Percentiles rank a stretch among this genome's conserved stretches.
Conservation (phyloP, 1,140 invertebrate species). For the Chlorops oryzae region DNA sequence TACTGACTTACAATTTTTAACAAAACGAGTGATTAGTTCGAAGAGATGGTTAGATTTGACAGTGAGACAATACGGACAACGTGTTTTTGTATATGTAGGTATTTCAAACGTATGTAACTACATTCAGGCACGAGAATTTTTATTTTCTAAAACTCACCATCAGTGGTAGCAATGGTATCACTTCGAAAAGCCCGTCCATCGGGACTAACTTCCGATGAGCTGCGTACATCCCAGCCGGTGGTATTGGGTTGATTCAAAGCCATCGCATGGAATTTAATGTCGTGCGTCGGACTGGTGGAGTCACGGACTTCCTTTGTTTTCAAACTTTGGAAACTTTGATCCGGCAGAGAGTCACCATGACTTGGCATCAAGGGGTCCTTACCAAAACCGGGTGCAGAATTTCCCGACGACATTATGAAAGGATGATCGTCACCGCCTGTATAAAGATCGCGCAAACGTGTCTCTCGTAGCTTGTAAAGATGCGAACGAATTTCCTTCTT, state of each 20-base stretch:
- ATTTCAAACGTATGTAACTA: no score
- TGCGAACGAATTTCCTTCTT: constrained; percentile 79
- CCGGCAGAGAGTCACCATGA: constrained; percentile 61
- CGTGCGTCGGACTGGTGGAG: constrained; percentile 63
- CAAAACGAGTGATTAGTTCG: no score
- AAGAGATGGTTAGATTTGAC: no score
- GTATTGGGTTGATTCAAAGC: constrained; percentile 34
- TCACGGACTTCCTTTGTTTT: constrained; percentile 71
- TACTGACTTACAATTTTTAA: no score
- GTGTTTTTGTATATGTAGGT: no score
- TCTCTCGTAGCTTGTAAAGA: constrained; percentile 74
- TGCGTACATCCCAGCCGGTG: constrained; percentile 50
- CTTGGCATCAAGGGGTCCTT: constrained; percentile 49
- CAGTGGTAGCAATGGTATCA: constrained; percentile 40
- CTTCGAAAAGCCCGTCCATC: constrained; percentile 49
- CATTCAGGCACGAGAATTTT: no score
- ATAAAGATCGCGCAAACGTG: constrained; percentile 66
- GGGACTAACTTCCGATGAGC: constrained; percentile 45
- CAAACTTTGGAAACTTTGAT: constrained; percentile 67
- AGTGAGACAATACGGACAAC: no score
- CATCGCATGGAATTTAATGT: constrained; percentile 43
- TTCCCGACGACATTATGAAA: constrained; percentile 49
- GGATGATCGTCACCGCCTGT: constrained; percentile 37
- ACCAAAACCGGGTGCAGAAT: constrained; percentile 27
- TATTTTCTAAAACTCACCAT: no score